Percentiles rank a stretch among this genome's conserved stretches.
These are phyloP conservation scores for Aleadryas rufinucha DNA, from an alignment of 2,113 vertebrate genomes.

Conservation along the genomic window DNA sequence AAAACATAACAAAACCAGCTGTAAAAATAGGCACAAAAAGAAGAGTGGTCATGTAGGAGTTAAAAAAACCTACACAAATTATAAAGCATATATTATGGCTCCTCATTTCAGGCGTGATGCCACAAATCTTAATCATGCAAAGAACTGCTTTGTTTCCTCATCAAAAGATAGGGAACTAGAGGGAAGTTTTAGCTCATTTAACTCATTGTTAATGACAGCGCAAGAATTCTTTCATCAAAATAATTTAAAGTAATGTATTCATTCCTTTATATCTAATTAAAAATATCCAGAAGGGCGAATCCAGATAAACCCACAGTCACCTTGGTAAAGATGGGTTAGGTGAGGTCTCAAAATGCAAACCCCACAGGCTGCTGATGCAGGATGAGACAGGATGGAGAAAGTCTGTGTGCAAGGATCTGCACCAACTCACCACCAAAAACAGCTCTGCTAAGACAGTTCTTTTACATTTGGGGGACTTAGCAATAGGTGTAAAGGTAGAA, in stretches of 20 bases:
- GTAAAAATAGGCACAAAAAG: background rate
- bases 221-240: constrained; percentile 28
- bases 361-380: background rate
- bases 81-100: background rate
- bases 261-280: constrained; percentile 41
- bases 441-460: background rate
- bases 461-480: background rate
- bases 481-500: background rate
- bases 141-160: constrained; percentile 56
- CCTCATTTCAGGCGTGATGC: constrained; percentile 41
- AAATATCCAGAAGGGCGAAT: background rate
- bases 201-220: constrained; percentile 35
- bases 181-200: constrained; percentile 37
- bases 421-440: background rate
- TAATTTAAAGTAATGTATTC: constrained; percentile 46
- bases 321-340: background rate
- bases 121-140: constrained; percentile 62
- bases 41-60: constrained; percentile 1
- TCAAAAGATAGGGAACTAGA: constrained; percentile 51
- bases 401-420: background rate
- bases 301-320: constrained; percentile 17
- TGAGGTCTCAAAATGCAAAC: background rate
- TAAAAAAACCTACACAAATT: constrained; percentile 33
- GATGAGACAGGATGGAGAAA: background rate
- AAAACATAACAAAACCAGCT: constrained; percentile 61